A percentile compares a stretch with the other conserved stretches of the same genome.
Conservation (phyloP, 2,888 invertebrate genomes). For the Neoascia interrupta region DNA sequence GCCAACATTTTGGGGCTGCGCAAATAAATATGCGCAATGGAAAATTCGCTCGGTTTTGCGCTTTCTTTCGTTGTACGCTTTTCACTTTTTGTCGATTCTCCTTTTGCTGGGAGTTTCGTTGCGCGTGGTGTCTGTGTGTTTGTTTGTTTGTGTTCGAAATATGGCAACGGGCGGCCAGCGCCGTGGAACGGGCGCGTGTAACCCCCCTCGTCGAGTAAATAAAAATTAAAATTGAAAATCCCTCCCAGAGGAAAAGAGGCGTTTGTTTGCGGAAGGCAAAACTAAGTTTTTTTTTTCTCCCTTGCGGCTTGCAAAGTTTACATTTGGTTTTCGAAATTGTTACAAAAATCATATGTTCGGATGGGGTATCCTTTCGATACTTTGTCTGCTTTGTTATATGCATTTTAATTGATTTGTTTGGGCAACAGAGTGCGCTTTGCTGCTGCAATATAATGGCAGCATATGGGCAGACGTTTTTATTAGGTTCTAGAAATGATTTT, state of each 20-base stretch:
- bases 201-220: slow-evolving; percentile 22
- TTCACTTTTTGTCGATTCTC: slow-evolving; percentile 25
- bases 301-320: slow-evolving; percentile 35
- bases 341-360: slow-evolving; percentile 30
- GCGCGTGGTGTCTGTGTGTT: slow-evolving; percentile 12
- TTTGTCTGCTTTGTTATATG: background rate
- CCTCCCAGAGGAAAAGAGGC: background rate
- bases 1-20: slow-evolving; percentile 83
- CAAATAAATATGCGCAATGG: slow-evolving; percentile 73
- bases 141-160: background rate
- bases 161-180: no score
- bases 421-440: slow-evolving; percentile 4
- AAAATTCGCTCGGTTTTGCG: slow-evolving; percentile 57
- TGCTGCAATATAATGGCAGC: slow-evolving; percentile 9
- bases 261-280: slow-evolving; percentile 61
- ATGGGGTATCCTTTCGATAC: slow-evolving; percentile 17
- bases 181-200: background rate
- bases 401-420: slow-evolving; percentile 30
- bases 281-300: slow-evolving; percentile 38
- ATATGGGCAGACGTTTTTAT: slow-evolving; percentile 6
- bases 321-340: slow-evolving; percentile 19
- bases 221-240: slow-evolving; percentile 44
- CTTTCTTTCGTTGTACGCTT: slow-evolving; percentile 42
- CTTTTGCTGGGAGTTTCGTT: slow-evolving; percentile 37
- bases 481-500: background rate